phyloP scores from a whole-genome alignment of 2,888 invertebrate species.

The Leptinotarsa peninsularis region DNA sequence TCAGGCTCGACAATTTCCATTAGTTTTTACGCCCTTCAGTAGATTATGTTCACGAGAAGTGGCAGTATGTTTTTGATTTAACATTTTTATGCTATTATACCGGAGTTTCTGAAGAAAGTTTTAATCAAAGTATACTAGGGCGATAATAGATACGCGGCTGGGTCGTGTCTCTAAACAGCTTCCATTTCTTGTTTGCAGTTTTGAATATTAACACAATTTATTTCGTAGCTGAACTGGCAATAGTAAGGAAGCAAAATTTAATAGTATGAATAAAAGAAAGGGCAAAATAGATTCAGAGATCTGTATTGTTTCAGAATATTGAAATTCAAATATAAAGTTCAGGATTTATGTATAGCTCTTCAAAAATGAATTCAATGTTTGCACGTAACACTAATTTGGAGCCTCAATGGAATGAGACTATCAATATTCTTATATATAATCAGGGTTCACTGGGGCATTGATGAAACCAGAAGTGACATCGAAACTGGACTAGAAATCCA shows the following conservation, averaged over 20 bases:
- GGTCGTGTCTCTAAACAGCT: not conserved
- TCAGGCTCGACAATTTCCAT: constrained; percentile 41
- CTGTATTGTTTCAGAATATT: no score
- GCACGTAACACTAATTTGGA: no score
- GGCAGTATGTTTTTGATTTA: constrained; percentile 42
- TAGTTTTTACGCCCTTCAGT: constrained; percentile 41
- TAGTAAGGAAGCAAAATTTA: not conserved
- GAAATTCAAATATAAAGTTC: no score
- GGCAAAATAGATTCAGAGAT: no score
- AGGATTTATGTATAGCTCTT: no score
- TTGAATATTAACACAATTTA: constrained; percentile 8
- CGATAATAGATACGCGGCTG: constrained; percentile 11
- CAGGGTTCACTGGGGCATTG: no score
- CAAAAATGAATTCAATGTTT: no score
- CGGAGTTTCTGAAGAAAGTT: constrained; percentile 23
- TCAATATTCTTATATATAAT: no score
- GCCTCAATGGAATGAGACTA: no score
- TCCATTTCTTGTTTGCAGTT: not conserved
- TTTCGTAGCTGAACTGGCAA: not conserved
- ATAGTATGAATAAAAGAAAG: not conserved
- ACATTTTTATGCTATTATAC: constrained; percentile 35
- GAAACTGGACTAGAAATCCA: no score
- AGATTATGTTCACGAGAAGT: constrained; percentile 35
- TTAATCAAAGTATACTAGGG: constrained; percentile 37
- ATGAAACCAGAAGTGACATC: no score